These are phyloP conservation scores for Macrocentrus cingulum DNA, from an alignment of 1,140 invertebrate species.

Conservation along the genomic window DNA sequence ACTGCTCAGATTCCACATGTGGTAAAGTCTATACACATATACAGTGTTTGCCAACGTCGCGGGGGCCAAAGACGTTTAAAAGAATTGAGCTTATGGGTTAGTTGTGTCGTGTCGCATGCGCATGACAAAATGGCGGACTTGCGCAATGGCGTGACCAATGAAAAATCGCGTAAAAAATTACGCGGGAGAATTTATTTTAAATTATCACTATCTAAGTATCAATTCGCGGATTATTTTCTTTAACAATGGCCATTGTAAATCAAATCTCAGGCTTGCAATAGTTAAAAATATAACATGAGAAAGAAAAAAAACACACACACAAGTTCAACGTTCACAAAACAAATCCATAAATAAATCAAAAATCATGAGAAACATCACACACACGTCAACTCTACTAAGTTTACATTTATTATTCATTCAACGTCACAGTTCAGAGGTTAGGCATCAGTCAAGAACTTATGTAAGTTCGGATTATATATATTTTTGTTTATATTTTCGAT, in stretches of 20 bases:
- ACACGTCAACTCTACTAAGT: background rate
- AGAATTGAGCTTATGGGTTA: background rate
- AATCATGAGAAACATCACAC: background rate
- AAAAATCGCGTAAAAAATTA: background rate
- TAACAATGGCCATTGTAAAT: no score
- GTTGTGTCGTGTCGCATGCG: background rate
- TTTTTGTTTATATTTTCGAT: slow-evolving; percentile 7
- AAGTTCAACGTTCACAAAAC: no score
- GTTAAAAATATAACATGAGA: no score
- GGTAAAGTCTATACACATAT: no score
- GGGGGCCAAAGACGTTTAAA: background rate
- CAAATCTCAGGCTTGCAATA: no score
- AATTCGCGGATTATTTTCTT: no score
- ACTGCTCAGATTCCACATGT: no score
- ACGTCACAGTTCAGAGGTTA: slow-evolving; percentile 24
- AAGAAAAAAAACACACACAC: no score
- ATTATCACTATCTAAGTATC: no score
- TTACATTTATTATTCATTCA: slow-evolving; percentile 27
- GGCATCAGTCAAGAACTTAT: slow-evolving; percentile 15
- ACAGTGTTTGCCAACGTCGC: background rate
- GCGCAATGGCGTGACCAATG: background rate
- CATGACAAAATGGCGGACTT: background rate
- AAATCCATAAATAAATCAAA: background rate
- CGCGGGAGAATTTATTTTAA: no score
- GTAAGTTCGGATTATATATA: background rate